Base-by-base conservation (phyloP, 2,797 vertebrate genomes). In the Eidolon dupreanum region DNA sequence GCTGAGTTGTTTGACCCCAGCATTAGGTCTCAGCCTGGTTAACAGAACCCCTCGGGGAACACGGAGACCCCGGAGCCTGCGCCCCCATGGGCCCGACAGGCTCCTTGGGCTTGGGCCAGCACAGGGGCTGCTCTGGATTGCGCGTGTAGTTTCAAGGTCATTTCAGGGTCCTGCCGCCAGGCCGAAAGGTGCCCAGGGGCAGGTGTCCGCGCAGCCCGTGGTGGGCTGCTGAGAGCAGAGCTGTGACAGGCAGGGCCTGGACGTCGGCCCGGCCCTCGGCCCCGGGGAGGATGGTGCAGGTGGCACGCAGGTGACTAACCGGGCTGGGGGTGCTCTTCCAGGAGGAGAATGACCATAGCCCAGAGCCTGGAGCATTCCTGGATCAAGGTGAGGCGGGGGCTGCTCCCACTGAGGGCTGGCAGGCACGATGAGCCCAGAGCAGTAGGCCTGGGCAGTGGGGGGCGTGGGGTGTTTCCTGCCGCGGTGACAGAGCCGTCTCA, bases 341-440 rank as follows among this genome's bases (percentile, higher is more conserved):
- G 99, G 98, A 99, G 99, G 97, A 98, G 99, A 89, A 99, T 99
- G 99, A 99, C 99, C 0, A 99, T 99, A 0, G 99, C 99, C 51
- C 99, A 99, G 95, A 99, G 99, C 97, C 98, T 99, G 88, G 99
- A 99, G 78, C 99, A 99, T 91, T 99, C 99, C 8, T 99, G 99
- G 99, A 99, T 99, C 98, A 99, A 99, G 99, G 99, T 99, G 85
- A 95, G 98, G 65, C 1, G 28, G 28, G 17, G 22, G 61, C 59
- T 28, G 22, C 31, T 28, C 26, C 75, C 24, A 10, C 33, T 19
- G 24, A 9, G 43, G 70, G 70, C 6, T 10, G 9, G 20, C 11
- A 3, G 57, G 19, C 4, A 16, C 38, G 73, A 51, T 3, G 16
- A 57, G 26, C 43, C 59, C 26, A 8, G 20, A 12, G 71, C 5